Conservation (phyloP, 2,888 invertebrate genomes). For the Hermaeophaga mercurialis region DNA sequence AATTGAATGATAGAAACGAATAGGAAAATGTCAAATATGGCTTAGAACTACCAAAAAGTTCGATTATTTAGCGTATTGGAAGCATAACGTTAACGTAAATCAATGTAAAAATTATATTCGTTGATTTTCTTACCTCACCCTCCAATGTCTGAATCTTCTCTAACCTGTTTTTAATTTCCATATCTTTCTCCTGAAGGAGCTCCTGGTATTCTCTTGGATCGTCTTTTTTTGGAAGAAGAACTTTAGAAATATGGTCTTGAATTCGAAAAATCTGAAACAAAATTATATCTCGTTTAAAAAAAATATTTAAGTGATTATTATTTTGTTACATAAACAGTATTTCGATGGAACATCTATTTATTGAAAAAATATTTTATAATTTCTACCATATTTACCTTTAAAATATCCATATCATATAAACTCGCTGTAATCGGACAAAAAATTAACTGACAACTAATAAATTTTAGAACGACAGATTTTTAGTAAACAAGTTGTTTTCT, state of each 20-base stretch:
- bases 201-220: slow-evolving; percentile 40
- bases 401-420: slow-evolving; percentile 10
- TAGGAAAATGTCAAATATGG: too few species aligned
- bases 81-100: too few species aligned
- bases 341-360: too few species aligned
- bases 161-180: slow-evolving; percentile 38
- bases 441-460: too few species aligned
- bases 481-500: neutral
- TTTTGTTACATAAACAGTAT: too few species aligned
- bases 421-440: too few species aligned
- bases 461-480: neutral
- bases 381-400: slow-evolving; percentile 6
- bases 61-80: too few species aligned
- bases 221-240: slow-evolving; percentile 37
- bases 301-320: neutral
- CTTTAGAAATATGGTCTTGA: slow-evolving; percentile 44
- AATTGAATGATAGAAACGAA: too few species aligned
- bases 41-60: too few species aligned
- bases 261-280: slow-evolving; percentile 43
- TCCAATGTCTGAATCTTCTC: slow-evolving; percentile 39
- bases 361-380: too few species aligned
- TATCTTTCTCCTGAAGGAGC: slow-evolving; percentile 43
- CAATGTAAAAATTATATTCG: too few species aligned
- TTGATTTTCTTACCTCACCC: slow-evolving; percentile 33
- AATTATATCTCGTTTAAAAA: neutral